Percentiles rank a stretch among this genome's conserved stretches.
Conservation (phyloP, 2,888 invertebrate species). For the Bombylius major region DNA sequence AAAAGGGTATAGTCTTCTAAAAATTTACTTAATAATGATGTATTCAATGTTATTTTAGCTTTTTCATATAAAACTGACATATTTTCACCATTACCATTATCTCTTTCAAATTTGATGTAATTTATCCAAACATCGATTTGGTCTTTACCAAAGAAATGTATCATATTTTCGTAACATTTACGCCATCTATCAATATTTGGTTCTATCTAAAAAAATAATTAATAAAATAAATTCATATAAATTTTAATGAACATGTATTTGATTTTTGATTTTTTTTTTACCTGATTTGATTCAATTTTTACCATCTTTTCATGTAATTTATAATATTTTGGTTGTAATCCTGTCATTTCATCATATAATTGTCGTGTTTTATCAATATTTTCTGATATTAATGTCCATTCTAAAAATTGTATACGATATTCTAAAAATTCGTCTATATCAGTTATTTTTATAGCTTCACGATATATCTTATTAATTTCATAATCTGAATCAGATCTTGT, state of each 20-base stretch:
- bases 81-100: conserved; percentile 43
- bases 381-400: conserved; percentile 18
- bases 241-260: too few species aligned
- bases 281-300: conserved; percentile 32
- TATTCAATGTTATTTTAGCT: conserved; percentile 46
- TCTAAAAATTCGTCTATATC: conserved; percentile 19
- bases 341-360: conserved; percentile 46
- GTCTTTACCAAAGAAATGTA: conserved; percentile 51
- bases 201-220: conserved; percentile 19
- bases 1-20: conserved; percentile 7
- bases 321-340: conserved; percentile 45
- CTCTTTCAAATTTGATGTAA: conserved; percentile 56
- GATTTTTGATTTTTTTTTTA: conserved; percentile 23
- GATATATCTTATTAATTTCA: conserved; percentile 23
- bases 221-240: neutral
- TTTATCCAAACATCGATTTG: conserved; percentile 60
- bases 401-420: conserved; percentile 26
- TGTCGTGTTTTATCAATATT: conserved; percentile 47
- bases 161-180: conserved; percentile 48
- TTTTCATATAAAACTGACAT: conserved; percentile 46
- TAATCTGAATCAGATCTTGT: conserved; percentile 19
- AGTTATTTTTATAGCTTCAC: conserved; percentile 22
- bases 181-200: conserved; percentile 41
- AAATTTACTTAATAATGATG: conserved; percentile 8
- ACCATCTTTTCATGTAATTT: conserved; percentile 51